Base-by-base conservation (phyloP, 2,113 vertebrate genomes). In the Hippolais icterina region DNA sequence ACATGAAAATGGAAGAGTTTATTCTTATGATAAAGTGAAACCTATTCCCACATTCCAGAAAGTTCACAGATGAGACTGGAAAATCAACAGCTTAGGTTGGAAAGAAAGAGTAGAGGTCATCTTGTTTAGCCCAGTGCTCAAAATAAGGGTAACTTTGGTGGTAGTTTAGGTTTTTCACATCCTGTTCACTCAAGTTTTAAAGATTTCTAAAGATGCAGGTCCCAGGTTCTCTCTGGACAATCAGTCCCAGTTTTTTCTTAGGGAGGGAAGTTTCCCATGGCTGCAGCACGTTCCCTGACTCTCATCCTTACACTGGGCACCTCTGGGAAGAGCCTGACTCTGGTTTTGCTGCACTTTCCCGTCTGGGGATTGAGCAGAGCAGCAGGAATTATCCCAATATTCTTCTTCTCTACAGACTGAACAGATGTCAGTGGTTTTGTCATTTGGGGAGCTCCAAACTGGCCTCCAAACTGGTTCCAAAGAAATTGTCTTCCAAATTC, bases 231-330 rank as follows among this genome's bases (percentile, higher is more conserved):
- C 31, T 77, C n/a, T 61, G 37, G 35, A 41, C 14, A 82, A n/a
- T 4, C 12, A 61, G 23, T 17, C 24, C 21, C 64, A 39, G 10
- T 6, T 19, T 54, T 29, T 83, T 71, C 16, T 29, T 10, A 39
- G 47, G 42, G 12, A 68, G 44, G 27, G 12, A 85, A 39, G 35
- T 12, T 74, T 59, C 57, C 64, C 42, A 35, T 5, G 25, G 9
- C 42, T 89, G 31, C 28, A 69, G 7, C 3, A 0, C 4, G 0
- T n/a, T 57, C 31, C 12, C 29, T 47, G 61, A 29, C 50, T 46
- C n/a, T 27, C 69, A 60, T 21, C 25, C 47, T 72, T 17, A n/a
- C 0, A 0, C 11, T 27, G n/a, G n/a, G 20, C 46, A 46, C 19
- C 11, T 39, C 52, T 39, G 18, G 56, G 29, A 75, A 52, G 19